Percentiles rank a stretch among this genome's conserved stretches.
These are phyloP conservation scores for Tetheella fluctuosa DNA, from an alignment of 2,888 invertebrate genomes.

Conservation along the genomic window DNA sequence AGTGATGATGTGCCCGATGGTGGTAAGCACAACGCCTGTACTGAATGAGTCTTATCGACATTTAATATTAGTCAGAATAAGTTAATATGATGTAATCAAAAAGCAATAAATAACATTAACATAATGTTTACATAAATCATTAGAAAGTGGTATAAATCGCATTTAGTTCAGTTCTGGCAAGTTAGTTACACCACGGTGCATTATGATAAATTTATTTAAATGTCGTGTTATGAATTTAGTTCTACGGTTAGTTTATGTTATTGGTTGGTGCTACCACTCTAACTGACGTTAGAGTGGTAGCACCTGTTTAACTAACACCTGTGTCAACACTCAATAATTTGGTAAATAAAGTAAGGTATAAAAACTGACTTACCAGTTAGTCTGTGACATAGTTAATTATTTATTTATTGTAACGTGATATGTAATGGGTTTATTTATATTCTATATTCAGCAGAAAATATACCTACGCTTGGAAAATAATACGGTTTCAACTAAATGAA, in stretches of 20 bases:
- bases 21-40: too few relatives aligned
- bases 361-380: too few relatives aligned
- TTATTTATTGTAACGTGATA: too few relatives aligned
- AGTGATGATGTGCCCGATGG: too few relatives aligned
- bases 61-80: not conserved
- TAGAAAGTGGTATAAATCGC: not conserved
- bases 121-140: constrained; percentile 3
- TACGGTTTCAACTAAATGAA: too few relatives aligned
- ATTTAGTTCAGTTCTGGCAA: not conserved
- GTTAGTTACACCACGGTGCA: constrained; percentile 8
- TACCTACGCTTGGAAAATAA: too few relatives aligned
- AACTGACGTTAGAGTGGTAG: not conserved
- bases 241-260: constrained; percentile 1
- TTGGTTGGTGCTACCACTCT: not conserved
- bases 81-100: constrained; percentile 1
- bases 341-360: not conserved
- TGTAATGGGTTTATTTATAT: too few relatives aligned
- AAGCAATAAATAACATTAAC: not conserved
- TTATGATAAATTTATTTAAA: constrained; percentile 10
- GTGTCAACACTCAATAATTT: too few relatives aligned
- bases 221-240: not conserved
- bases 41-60: too few relatives aligned
- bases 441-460: too few relatives aligned
- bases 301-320: not conserved
- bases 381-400: too few relatives aligned